Evolutionary conservation across 1,140 invertebrate genomes (phyloP).

Genomic region (Hormaphis cornu): DNA sequence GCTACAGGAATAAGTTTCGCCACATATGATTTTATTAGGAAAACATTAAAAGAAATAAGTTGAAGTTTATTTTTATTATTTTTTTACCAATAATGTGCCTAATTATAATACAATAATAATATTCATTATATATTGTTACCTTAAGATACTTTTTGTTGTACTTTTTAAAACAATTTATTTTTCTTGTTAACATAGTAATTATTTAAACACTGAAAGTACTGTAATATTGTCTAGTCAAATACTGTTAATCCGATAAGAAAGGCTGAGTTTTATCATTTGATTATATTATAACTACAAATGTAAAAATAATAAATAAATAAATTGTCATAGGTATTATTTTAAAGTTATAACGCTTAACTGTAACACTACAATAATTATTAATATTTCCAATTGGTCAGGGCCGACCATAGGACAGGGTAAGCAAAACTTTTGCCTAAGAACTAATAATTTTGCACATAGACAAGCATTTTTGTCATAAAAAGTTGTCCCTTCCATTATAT

Average conservation of each 20-base stretch:
- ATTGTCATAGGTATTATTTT: too few species aligned
- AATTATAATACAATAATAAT: neutral
- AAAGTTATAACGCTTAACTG: too few species aligned
- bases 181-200: neutral
- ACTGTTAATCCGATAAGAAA: neutral
- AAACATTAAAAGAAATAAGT: slow-evolving; percentile 43
- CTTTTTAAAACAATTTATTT: neutral
- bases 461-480: too few species aligned
- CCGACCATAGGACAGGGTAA: too few species aligned
- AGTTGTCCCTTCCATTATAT: too few species aligned
- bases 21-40: slow-evolving; percentile 77
- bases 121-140: slow-evolving; percentile 16
- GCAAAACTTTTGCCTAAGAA: too few species aligned
- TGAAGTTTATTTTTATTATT: too few species aligned
- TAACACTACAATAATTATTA: too few species aligned
- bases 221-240: slow-evolving; percentile 17
- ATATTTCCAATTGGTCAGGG: too few species aligned
- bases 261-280: neutral
- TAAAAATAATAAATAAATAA: too few species aligned
- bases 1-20: slow-evolving; percentile 95
- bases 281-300: neutral
- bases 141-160: neutral
- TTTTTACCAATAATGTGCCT: too few species aligned
- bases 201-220: neutral
- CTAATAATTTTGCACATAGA: too few species aligned